Conservation (phyloP, 2,797 vertebrate species). For the Siniperca undulata region DNA sequence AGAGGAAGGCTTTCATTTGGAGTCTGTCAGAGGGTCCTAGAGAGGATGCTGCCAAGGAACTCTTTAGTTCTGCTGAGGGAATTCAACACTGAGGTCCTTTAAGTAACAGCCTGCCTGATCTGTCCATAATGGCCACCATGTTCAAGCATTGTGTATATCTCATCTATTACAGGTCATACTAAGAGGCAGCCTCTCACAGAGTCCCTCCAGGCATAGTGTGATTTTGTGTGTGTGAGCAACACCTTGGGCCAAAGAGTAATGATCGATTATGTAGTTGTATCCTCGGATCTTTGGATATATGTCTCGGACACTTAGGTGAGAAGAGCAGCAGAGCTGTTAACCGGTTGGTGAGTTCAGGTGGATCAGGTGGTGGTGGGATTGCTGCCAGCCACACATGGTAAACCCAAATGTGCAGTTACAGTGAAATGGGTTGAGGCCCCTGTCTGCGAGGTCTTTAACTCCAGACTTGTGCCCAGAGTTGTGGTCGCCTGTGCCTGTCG, state of each 20-base stretch:
- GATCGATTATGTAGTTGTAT: neutral
- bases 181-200: neutral
- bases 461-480: neutral
- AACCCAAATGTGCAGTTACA: conserved; percentile 1
- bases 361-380: neutral
- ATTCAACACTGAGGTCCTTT: neutral
- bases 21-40: conserved; percentile 4
- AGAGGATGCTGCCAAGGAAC: neutral
- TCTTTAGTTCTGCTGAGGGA: neutral
- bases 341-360: neutral
- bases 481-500: neutral
- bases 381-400: neutral
- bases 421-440: neutral
- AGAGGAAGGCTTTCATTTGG: conserved; percentile 25
- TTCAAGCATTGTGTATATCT: neutral
- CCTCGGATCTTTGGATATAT: neutral
- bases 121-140: neutral
- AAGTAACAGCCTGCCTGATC: neutral
- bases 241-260: neutral
- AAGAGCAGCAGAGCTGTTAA: neutral
- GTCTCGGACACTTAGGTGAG: neutral
- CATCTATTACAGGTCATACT: neutral
- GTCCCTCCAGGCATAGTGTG: too few species aligned
- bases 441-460: neutral
- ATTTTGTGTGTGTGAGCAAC: neutral